Evolutionary conservation across 2,888 invertebrate genomes (phyloP).

Genomic region (Achlya flavicornis): DNA sequence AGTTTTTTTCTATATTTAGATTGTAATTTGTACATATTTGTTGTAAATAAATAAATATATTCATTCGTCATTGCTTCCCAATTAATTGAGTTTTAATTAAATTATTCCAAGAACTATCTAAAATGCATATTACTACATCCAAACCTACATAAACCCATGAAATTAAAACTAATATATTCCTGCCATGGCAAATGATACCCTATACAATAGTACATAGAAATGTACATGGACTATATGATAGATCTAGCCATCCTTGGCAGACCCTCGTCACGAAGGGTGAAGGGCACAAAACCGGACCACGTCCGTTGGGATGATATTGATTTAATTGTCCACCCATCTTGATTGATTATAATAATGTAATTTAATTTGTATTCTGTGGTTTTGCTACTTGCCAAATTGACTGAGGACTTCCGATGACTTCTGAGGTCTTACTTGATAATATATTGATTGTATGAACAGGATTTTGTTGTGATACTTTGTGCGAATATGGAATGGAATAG

Average conservation of each 20-base stretch:
- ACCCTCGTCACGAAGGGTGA: slow-evolving; percentile 2
- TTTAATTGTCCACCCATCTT: slow-evolving; percentile 13
- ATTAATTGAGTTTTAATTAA: too few species aligned
- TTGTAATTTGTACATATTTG: too few species aligned
- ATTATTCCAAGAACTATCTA: too few species aligned
- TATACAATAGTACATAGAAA: not conserved
- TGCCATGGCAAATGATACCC: not conserved
- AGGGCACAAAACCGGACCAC: not conserved
- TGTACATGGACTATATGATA: not conserved
- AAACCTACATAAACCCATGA: too few species aligned
- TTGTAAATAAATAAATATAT: too few species aligned
- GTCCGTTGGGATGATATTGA: slow-evolving; percentile 6
- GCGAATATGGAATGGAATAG: too few species aligned
- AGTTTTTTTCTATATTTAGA: too few species aligned
- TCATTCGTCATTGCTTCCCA: too few species aligned
- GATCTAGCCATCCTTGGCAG: not conserved
- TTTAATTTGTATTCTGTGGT: slow-evolving; percentile 20
- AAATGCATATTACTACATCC: too few species aligned
- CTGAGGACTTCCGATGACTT: not conserved
- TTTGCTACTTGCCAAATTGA: not conserved
- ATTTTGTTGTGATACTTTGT: too few species aligned
- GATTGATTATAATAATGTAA: slow-evolving; percentile 37
- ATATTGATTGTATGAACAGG: too few species aligned
- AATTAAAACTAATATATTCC: not conserved
- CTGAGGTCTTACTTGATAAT: too few species aligned